These are phyloP conservation scores for Polydrusus pterygomalis DNA, from an alignment of 2,888 invertebrate species.

Conservation along the genomic window DNA sequence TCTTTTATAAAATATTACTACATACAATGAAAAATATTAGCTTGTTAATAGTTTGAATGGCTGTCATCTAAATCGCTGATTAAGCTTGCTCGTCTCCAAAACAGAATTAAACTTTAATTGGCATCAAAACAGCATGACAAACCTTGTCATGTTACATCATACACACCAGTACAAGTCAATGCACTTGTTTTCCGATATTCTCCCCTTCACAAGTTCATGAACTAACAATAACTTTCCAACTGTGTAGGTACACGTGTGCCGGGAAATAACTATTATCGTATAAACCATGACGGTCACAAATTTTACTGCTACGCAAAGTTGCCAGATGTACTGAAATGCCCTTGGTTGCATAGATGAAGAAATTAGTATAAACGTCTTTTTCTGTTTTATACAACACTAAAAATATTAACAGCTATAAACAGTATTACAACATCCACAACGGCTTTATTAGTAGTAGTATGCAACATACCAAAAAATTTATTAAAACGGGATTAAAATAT, in stretches of 20 bases:
- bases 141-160: slow-evolving; percentile 11
- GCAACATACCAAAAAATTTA: no score
- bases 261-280: slow-evolving; percentile 1
- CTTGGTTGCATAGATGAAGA: no score
- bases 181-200: slow-evolving; percentile 22
- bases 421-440: no score
- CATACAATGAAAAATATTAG: background rate
- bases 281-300: no score
- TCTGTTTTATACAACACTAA: no score
- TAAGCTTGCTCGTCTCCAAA: background rate
- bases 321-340: no score
- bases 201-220: slow-evolving; percentile 33
- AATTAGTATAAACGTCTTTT: no score
- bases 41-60: background rate
- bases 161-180: slow-evolving; percentile 18
- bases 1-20: no score
- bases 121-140: slow-evolving; percentile 4
- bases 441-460: no score
- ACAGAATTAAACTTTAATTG: slow-evolving; percentile 35
- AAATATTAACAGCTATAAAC: no score
- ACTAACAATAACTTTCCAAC: slow-evolving; percentile 35
- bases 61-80: background rate
- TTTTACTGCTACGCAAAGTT: no score
- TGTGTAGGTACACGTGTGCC: slow-evolving; percentile 14
- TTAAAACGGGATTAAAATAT: no score